Conservation (phyloP, 2,797 vertebrate species). For the Avahi laniger region DNA sequence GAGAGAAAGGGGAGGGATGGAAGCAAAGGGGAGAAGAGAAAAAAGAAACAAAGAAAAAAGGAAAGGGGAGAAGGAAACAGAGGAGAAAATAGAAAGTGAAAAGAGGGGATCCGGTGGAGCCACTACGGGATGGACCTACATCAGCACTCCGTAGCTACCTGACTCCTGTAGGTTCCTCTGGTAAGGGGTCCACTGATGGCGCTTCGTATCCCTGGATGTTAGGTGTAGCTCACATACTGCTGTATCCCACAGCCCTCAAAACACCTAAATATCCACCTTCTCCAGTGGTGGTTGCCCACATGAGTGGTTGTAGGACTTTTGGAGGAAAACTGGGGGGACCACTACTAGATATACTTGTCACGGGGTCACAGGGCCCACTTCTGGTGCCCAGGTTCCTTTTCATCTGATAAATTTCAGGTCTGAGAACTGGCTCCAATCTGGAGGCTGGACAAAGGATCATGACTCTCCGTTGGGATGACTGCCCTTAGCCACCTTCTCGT, state of each 20-base stretch:
- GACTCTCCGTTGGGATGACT: neutral
- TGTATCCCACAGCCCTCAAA: neutral
- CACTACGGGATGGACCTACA: neutral
- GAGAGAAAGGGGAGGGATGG: neutral
- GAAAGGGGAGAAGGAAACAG: neutral
- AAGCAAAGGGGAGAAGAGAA: neutral
- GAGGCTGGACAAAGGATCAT: neutral
- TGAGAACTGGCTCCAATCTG: neutral
- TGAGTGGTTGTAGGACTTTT: neutral
- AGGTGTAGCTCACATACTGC: neutral
- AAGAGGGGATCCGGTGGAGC: neutral
- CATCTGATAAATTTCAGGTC: neutral
- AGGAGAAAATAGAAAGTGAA: neutral
- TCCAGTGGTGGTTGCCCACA: neutral
- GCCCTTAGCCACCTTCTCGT: neutral
- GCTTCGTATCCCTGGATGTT: neutral
- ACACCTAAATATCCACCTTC: neutral
- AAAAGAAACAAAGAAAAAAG: neutral
- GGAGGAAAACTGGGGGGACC: neutral
- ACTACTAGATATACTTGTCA: neutral
- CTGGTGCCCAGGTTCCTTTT: neutral
- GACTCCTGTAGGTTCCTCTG: neutral
- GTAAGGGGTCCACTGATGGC: neutral
- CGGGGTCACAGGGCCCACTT: neutral
- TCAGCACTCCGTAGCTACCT: neutral